These are phyloP conservation scores for Potorous gilbertii DNA, from an alignment of 2,797 vertebrate species.

Conservation along the genomic window DNA sequence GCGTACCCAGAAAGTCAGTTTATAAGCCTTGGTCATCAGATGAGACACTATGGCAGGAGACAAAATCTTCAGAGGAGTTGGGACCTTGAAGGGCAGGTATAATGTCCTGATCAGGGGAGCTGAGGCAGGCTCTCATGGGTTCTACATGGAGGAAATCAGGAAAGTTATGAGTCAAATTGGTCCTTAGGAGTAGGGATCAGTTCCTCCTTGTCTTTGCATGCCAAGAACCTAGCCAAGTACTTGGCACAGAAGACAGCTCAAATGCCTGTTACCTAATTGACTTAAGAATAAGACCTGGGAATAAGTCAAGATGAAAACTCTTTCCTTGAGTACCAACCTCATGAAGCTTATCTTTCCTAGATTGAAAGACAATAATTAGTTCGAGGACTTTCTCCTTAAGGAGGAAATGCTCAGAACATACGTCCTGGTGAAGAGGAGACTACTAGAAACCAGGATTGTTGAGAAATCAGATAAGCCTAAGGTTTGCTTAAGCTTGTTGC, in stretches of 20 bases:
- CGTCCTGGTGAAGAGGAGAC: neutral
- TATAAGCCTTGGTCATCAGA: neutral
- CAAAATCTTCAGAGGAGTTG: neutral
- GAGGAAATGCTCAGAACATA: neutral
- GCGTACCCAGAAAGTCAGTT: neutral
- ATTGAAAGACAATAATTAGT: neutral
- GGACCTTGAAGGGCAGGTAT: neutral
- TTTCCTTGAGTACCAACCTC: neutral
- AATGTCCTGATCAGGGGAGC: neutral
- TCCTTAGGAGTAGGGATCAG: neutral
- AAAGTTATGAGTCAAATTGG: neutral
- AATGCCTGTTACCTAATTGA: neutral
- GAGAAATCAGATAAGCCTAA: neutral
- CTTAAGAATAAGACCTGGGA: neutral
- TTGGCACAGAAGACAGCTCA: neutral
- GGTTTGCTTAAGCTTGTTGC: neutral
- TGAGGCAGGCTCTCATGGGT: neutral
- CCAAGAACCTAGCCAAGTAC: neutral
- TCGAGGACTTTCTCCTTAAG: neutral
- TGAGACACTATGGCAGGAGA: neutral
- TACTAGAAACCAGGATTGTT: neutral
- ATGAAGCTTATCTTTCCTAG: neutral
- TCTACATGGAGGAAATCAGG: neutral
- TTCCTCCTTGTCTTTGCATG: neutral
- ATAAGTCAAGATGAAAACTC: neutral